A percentile compares a stretch with the other conserved stretches of the same genome.
Conservation (phyloP, 2,797 vertebrate genomes). For the Numenius phaeopus region DNA sequence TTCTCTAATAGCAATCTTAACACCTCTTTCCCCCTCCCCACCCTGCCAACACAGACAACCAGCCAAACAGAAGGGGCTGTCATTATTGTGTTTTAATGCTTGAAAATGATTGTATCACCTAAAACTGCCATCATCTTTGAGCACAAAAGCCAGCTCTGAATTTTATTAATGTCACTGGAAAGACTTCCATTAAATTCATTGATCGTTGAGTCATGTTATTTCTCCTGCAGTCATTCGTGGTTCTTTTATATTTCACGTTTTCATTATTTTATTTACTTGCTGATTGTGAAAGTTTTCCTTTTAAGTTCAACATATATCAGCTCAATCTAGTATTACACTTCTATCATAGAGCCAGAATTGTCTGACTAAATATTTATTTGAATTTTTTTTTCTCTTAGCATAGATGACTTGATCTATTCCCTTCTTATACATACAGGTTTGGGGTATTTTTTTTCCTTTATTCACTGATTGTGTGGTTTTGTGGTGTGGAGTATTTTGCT, state of each 20-base stretch:
- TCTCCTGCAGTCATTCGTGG: background rate
- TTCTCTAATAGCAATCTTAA: background rate
- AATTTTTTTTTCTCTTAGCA: background rate
- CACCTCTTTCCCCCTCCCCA: background rate
- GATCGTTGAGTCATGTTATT: background rate
- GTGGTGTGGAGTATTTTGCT: background rate
- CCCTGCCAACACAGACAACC: background rate
- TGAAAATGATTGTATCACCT: background rate
- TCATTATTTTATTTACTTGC: background rate
- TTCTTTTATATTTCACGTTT: background rate
- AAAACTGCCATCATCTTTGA: background rate
- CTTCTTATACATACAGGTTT: background rate
- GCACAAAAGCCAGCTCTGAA: background rate
- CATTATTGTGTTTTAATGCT: background rate
- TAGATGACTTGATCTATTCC: background rate
- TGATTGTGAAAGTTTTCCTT: background rate
- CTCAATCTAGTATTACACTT: background rate
- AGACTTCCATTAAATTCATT: background rate
- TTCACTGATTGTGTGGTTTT: background rate
- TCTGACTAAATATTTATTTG: background rate
- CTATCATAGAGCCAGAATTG: background rate
- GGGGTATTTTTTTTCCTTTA: background rate
- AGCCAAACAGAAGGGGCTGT: background rate
- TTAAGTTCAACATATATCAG: background rate
- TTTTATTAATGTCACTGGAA: slow-evolving; percentile 6